A percentile compares a stretch with the other conserved stretches of the same genome.
Conservation (phyloP, 2,113 vertebrate species). For the Poicephalus gulielmi region DNA sequence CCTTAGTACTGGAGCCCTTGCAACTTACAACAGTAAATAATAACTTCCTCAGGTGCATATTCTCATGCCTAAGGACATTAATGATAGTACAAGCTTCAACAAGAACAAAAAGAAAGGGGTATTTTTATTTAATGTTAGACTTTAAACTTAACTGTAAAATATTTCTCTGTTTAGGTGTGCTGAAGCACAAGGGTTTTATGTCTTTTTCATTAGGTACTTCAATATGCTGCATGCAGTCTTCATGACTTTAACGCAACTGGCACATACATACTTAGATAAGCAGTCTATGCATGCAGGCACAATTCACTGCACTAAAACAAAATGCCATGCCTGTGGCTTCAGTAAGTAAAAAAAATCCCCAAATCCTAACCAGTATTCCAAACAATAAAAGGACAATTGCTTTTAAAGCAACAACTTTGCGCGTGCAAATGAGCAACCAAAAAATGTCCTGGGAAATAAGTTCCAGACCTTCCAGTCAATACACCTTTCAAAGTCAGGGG, state of each 20-base stretch:
- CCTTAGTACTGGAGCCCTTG: neutral
- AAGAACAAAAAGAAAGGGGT: neutral
- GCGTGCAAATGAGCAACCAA: neutral
- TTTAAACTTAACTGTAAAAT: neutral
- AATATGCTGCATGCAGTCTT: neutral
- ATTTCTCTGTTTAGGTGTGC: neutral
- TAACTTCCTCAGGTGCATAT: neutral
- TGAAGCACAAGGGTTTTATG: neutral
- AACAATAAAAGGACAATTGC: neutral
- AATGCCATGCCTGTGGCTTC: neutral
- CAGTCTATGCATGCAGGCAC: neutral
- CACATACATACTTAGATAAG: neutral
- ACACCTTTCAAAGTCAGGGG: neutral
- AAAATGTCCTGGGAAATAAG: neutral
- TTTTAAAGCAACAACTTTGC: neutral
- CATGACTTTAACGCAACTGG: neutral
- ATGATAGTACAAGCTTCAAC: neutral
- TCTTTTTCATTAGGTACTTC: neutral
- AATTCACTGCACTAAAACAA: neutral
- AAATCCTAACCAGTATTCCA: neutral
- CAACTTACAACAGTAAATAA: neutral
- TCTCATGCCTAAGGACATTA: neutral
- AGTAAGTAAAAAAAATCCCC: neutral
- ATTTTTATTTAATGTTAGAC: neutral
- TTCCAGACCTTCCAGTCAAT: neutral